phyloP scores from a whole-genome alignment of 2,113 vertebrate genomes.

The Ceyx cyanopectus region DNA sequence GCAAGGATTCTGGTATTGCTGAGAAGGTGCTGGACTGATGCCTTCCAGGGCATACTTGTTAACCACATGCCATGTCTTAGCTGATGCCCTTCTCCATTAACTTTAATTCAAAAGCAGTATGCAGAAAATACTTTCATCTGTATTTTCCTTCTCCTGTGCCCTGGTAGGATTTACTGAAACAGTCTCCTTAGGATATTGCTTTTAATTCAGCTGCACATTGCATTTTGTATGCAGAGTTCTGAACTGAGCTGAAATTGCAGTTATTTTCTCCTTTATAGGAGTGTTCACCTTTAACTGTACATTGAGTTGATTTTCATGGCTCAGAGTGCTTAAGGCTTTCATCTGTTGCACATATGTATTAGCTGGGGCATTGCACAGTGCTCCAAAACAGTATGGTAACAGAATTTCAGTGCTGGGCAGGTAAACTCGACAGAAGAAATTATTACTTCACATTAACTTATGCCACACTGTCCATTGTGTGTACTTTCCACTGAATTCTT shows the following conservation, averaged over 20 bases:
- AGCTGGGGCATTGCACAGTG: not conserved
- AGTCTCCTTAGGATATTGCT: not conserved
- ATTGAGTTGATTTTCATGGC: not conserved
- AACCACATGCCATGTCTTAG: not conserved
- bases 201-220: not conserved
- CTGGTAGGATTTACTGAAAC: not conserved
- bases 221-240: not conserved
- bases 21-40: not conserved
- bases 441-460: not conserved
- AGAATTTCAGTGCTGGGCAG: not conserved
- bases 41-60: not conserved
- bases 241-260: conserved; percentile 1
- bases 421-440: not conserved
- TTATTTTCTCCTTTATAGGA: not conserved
- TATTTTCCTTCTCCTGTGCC: not conserved
- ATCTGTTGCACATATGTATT: not conserved
- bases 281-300: not conserved
- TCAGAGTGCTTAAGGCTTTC: not conserved
- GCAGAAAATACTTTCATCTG: not conserved
- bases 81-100: not conserved
- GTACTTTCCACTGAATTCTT: not conserved
- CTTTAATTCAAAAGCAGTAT: not conserved
- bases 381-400: not conserved
- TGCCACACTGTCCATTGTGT: not conserved
- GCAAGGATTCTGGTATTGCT: not conserved